These are phyloP conservation scores for Odontomyia ornata DNA, from an alignment of 2,888 invertebrate species.

Conservation along the genomic window DNA sequence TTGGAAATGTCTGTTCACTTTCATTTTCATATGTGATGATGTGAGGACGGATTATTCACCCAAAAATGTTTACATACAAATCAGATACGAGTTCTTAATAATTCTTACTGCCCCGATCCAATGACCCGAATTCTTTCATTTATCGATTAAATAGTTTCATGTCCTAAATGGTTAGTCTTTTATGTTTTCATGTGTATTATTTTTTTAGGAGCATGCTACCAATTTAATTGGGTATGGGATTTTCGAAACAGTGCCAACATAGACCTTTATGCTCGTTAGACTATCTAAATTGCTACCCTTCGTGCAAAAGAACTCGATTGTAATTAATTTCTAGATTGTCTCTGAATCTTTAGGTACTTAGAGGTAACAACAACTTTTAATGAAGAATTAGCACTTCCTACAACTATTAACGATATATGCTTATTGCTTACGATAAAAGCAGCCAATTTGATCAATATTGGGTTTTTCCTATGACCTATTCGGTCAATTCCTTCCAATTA, in stretches of 20 bases:
- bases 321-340: constrained; percentile 17
- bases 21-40: not conserved
- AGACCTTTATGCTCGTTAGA: not conserved
- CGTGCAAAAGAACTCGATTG: not conserved
- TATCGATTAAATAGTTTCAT: constrained; percentile 10
- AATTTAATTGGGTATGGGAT: constrained; percentile 12
- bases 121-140: not conserved
- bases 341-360: too few species aligned
- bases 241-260: not conserved
- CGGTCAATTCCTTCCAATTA: too few species aligned
- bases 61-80: not conserved
- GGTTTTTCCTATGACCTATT: too few species aligned
- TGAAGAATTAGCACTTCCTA: too few species aligned
- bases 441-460: too few species aligned
- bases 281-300: not conserved
- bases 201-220: not conserved
- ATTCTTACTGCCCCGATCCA: not conserved
- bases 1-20: not conserved
- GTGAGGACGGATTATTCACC: not conserved
- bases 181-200: not conserved
- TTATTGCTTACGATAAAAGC: too few species aligned
- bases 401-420: too few species aligned
- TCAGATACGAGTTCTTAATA: constrained; percentile 12
- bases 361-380: too few species aligned
- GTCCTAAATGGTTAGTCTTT: not conserved